Conservation (phyloP, 2,113 vertebrate species). For the Boleophthalmus pectinirostris region DNA sequence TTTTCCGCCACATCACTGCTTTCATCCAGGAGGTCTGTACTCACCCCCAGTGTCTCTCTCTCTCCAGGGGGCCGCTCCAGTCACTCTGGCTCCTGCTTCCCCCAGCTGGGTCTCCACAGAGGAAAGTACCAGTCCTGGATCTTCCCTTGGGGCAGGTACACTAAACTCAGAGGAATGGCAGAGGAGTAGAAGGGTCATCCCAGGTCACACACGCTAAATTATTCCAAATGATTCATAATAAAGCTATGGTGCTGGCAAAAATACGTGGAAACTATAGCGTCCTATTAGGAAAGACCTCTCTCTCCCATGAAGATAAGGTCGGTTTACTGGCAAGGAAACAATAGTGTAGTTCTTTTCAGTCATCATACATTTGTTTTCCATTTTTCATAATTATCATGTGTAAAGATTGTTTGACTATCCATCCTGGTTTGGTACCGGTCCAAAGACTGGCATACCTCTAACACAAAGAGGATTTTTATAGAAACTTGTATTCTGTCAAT, state of each 20-base stretch:
- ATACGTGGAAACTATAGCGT: constrained; percentile 13
- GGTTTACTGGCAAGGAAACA: neutral
- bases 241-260: constrained; percentile 45
- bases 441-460: neutral
- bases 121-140: constrained; percentile 48
- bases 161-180: constrained; percentile 58
- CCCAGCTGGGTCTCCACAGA: constrained; percentile 38
- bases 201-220: constrained; percentile 30
- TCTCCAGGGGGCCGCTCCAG: constrained; percentile 34
- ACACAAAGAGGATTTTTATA: no score
- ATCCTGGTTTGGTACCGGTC: neutral
- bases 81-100: constrained; percentile 46
- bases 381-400: neutral
- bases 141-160: constrained; percentile 42
- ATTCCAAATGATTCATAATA: constrained; percentile 54
- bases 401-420: no score
- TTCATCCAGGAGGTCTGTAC: constrained; percentile 9
- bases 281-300: neutral
- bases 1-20: constrained; percentile 26
- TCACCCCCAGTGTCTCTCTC: constrained; percentile 6
- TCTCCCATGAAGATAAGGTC: neutral
- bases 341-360: neutral
- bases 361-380: neutral
- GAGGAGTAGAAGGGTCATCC: constrained; percentile 18
- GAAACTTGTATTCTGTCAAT: no score